phyloP scores from a whole-genome alignment of 2,113 vertebrate genomes.

The Psittacara wagleri region DNA sequence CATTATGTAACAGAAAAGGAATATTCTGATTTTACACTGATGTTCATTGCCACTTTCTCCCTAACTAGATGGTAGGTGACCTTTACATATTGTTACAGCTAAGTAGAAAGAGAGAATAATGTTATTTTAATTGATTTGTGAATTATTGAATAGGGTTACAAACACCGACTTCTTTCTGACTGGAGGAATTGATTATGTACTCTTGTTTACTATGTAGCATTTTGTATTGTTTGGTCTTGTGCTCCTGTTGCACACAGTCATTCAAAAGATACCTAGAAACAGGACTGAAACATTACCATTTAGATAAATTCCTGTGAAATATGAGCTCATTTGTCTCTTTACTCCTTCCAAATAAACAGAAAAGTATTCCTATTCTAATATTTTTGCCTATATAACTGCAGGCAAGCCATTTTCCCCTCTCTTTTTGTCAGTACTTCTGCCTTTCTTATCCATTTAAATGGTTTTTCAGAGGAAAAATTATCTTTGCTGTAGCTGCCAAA shows the following conservation, averaged over 20 bases:
- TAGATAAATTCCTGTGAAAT: background rate
- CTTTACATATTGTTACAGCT: constrained; percentile 77
- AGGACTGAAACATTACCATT: background rate
- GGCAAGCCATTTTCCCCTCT: background rate
- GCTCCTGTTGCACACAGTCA: background rate
- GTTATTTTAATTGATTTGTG: constrained; percentile 82
- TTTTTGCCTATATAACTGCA: background rate
- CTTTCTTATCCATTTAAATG: background rate
- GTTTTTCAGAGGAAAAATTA: background rate
- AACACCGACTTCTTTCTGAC: constrained; percentile 46
- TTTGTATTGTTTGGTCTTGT: background rate
- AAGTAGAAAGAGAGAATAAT: constrained; percentile 74
- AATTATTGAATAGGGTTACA: constrained; percentile 76
- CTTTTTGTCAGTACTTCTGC: background rate
- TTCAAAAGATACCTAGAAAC: background rate
- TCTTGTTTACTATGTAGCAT: constrained; percentile 3
- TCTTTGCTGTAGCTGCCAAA: background rate
- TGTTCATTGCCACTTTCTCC: constrained; percentile 70
- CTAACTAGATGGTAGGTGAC: constrained; percentile 68
- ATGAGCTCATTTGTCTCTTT: background rate
- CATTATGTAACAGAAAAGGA: constrained; percentile 48
- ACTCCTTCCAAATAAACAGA: background rate
- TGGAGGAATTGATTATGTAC: constrained; percentile 50
- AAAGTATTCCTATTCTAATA: background rate
- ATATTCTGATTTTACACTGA: constrained; percentile 60